Conservation (phyloP, 2,797 vertebrate species). For the Pteropus rufus region DNA sequence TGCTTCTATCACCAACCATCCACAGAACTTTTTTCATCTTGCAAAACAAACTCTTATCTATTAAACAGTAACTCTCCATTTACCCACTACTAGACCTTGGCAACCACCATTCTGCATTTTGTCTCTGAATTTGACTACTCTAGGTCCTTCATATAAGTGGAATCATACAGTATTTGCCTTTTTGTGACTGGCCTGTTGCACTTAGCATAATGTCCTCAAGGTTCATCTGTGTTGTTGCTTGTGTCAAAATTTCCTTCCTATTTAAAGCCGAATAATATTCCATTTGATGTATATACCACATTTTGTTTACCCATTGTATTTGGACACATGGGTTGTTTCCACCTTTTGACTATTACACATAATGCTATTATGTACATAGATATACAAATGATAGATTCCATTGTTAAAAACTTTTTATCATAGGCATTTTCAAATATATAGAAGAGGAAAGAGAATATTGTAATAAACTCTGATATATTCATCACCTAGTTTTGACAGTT, state of each 20-base stretch:
- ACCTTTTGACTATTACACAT: neutral
- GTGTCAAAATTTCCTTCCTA: neutral
- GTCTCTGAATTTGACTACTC: neutral
- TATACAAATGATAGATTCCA: neutral
- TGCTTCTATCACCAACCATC: neutral
- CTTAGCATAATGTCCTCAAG: neutral
- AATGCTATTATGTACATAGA: neutral
- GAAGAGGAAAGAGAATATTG: neutral
- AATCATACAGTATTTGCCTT: neutral
- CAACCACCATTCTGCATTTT: neutral
- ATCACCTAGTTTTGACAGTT: neutral
- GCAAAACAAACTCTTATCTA: neutral
- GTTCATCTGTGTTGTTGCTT: neutral
- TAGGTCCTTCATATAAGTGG: neutral
- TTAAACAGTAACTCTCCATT: neutral
- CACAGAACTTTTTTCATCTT: neutral
- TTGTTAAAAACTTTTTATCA: neutral
- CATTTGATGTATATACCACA: neutral
- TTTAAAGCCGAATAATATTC: neutral
- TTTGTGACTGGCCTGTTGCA: neutral
- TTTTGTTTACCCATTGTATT: neutral
- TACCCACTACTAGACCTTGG: neutral
- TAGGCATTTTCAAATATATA: neutral
- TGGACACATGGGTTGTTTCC: neutral
- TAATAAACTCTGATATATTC: neutral